Conservation (phyloP, 2,113 vertebrate genomes). For the Nibea coibor region DNA sequence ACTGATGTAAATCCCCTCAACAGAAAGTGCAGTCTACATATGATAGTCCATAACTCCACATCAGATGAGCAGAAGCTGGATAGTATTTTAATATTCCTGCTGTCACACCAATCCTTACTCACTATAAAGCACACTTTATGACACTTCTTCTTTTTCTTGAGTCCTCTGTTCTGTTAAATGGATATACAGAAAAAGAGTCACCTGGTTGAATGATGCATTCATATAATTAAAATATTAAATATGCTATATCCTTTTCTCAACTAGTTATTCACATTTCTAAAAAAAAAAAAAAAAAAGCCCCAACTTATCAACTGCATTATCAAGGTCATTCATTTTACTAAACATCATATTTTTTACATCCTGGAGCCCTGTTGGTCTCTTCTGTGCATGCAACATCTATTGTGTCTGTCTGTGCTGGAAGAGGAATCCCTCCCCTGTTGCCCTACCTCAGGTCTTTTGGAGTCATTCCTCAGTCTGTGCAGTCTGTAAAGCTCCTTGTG, state of each 20-base stretch:
- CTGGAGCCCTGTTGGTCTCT: not conserved
- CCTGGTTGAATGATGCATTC: too few relatives aligned
- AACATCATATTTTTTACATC: not conserved
- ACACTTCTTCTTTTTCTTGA: too few relatives aligned
- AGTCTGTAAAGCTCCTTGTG: not conserved
- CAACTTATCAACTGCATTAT: not conserved
- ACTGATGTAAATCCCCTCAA: too few relatives aligned
- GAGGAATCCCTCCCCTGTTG: not conserved
- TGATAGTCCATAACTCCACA: too few relatives aligned
- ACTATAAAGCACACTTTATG: too few relatives aligned
- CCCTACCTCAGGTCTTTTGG: not conserved
- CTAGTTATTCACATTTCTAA: not conserved
- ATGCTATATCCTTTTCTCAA: not conserved
- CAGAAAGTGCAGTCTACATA: too few relatives aligned
- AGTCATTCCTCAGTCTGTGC: not conserved
- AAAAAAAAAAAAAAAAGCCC: not conserved
- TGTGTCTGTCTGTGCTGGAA: not conserved
- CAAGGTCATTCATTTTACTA: not conserved
- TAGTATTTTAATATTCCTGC: too few relatives aligned
- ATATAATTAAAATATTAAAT: too few relatives aligned
- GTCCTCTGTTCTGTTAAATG: too few relatives aligned
- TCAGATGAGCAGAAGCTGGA: too few relatives aligned
- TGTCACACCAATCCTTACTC: too few relatives aligned
- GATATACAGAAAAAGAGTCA: too few relatives aligned
- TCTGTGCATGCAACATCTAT: not conserved